phyloP scores from a whole-genome alignment of 2,888 invertebrate genomes.

The Oscheius sp. region DNA sequence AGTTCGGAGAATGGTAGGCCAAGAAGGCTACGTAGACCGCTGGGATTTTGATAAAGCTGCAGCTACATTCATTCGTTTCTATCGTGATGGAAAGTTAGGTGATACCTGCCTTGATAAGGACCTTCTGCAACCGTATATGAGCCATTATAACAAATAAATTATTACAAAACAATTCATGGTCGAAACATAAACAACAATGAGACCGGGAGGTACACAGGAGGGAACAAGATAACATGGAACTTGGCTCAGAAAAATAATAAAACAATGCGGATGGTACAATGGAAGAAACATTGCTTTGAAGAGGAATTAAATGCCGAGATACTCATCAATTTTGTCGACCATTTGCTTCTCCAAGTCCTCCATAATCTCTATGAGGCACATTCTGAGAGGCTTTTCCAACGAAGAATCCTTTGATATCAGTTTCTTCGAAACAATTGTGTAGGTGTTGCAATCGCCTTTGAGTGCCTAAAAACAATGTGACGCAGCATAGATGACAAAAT shows the following conservation, averaged over 20 bases:
- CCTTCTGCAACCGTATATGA: slow-evolving; percentile 31
- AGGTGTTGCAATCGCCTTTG: slow-evolving; percentile 60
- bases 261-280: slow-evolving; percentile 1
- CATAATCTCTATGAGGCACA: slow-evolving; percentile 56
- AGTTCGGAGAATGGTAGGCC: slow-evolving; percentile 48
- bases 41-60: slow-evolving; percentile 68
- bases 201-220: slow-evolving; percentile 9
- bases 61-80: slow-evolving; percentile 58
- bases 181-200: neutral
- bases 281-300: neutral
- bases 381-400: slow-evolving; percentile 48
- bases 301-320: slow-evolving; percentile 31
- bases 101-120: slow-evolving; percentile 68
- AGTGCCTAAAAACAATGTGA: slow-evolving; percentile 44
- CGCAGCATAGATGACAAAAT: neutral
- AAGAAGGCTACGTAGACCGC: slow-evolving; percentile 52
- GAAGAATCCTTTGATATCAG: slow-evolving; percentile 53
- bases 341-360: slow-evolving; percentile 52
- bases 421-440: slow-evolving; percentile 53
- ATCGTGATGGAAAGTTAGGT: slow-evolving; percentile 52
- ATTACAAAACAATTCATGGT: neutral
- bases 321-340: slow-evolving; percentile 50
- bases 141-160: neutral
- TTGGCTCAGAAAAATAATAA: neutral
- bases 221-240: neutral